Conservation (phyloP, 2,113 vertebrate species). For the Pseudopipra pipra region DNA sequence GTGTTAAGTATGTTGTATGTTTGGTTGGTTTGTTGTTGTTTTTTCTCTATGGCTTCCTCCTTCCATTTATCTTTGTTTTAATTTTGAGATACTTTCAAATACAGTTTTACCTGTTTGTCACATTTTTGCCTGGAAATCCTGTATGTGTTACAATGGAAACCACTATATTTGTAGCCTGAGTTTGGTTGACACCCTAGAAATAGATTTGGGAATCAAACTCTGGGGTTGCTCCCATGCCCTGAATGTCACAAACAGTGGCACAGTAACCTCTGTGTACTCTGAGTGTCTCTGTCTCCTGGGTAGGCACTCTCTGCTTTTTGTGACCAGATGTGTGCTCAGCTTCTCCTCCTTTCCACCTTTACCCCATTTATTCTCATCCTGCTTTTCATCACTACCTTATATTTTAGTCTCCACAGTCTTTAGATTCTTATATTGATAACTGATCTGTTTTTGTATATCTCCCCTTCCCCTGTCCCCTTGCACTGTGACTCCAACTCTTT, state of each 20-base stretch:
- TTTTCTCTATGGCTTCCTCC: neutral
- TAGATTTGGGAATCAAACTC: neutral
- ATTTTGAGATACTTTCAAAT: neutral
- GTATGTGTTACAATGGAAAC: neutral
- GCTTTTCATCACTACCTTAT: neutral
- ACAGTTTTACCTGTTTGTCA: neutral
- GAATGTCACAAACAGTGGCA: neutral
- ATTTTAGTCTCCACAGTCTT: neutral
- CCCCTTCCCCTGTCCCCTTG: neutral
- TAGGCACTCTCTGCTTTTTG: neutral
- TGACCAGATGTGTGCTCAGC: neutral
- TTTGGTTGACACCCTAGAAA: neutral
- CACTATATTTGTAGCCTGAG: neutral
- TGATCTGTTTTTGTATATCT: neutral
- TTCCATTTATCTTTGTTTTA: neutral
- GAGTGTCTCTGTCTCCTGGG: neutral
- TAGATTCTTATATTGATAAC: neutral
- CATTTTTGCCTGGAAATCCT: neutral
- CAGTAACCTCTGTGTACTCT: neutral
- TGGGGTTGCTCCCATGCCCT: neutral
- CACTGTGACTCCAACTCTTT: neutral
- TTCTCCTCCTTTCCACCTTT: neutral
- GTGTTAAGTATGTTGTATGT: neutral
- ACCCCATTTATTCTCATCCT: neutral
- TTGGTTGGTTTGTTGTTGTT: neutral